phyloP scores from a whole-genome alignment of 2,888 invertebrate genomes.

The Dastarcus helophoroides region DNA sequence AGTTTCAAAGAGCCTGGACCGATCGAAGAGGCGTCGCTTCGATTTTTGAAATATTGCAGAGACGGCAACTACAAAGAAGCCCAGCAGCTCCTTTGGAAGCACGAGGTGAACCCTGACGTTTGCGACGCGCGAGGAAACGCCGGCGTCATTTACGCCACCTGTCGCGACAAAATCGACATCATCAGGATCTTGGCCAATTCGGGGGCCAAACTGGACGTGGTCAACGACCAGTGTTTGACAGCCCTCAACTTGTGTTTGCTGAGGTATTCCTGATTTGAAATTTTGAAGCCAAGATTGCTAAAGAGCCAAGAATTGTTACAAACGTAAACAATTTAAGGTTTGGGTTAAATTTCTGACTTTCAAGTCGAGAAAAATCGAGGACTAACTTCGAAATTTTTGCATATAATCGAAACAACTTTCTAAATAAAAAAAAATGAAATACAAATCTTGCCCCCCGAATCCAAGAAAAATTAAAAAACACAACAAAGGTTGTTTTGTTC shows the following conservation, averaged over 20 bases:
- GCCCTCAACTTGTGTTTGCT: conserved; percentile 39
- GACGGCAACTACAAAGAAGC: conserved; percentile 25
- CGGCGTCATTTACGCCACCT: conserved; percentile 43
- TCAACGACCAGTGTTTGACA: conserved; percentile 45
- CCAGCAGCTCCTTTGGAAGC: conserved; percentile 32
- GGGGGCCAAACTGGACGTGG: conserved; percentile 40
- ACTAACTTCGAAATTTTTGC: no score
- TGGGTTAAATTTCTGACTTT: no score
- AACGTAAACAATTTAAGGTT: no score
- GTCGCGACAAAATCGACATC: conserved; percentile 36
- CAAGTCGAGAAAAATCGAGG: no score
- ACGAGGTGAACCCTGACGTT: conserved; percentile 38
- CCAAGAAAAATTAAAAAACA: no score
- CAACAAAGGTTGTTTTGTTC: no score
- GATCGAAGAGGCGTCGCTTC: conserved; percentile 25
- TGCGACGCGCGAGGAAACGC: conserved; percentile 44
- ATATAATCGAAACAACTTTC: no score
- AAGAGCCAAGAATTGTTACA: no score
- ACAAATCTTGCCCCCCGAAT: no score
- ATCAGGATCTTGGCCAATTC: conserved; percentile 38
- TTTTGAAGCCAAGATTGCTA: no score
- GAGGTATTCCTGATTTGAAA: no score
- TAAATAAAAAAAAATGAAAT: no score
- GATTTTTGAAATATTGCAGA: conserved; percentile 26
- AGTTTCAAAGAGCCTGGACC: conserved; percentile 23